These are phyloP conservation scores for Enteromius radiatus DNA, from an alignment of 2,797 vertebrate genomes.

Conservation along the genomic window DNA sequence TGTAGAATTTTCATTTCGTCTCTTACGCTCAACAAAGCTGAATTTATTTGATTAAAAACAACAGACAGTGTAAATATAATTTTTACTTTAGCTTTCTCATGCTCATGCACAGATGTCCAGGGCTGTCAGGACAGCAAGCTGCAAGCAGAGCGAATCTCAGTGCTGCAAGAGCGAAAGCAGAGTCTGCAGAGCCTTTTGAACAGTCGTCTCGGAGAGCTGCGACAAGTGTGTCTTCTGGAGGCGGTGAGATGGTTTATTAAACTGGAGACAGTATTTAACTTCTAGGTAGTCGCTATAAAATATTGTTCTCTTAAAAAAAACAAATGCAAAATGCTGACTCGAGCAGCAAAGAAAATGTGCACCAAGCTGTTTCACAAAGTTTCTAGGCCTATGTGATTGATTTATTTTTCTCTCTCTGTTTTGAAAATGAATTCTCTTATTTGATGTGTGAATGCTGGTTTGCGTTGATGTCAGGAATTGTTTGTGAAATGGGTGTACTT, in stretches of 20 bases:
- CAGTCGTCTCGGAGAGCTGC: conserved; percentile 84
- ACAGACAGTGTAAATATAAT: background rate
- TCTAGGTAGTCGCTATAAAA: background rate
- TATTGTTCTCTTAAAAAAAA: background rate
- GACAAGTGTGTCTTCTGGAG: conserved; percentile 86
- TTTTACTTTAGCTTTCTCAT: background rate
- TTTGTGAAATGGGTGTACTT: background rate
- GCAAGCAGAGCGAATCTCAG: conserved; percentile 80
- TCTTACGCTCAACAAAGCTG: background rate
- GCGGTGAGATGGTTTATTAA: conserved; percentile 72
- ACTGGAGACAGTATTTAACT: conserved; percentile 3
- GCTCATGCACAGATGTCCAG: conserved; percentile 71
- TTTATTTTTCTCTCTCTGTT: background rate
- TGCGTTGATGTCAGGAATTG: background rate
- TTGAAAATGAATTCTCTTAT: background rate
- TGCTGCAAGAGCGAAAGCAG: conserved; percentile 84
- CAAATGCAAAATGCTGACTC: conserved; percentile 9
- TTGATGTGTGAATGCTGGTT: background rate
- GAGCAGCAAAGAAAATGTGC: background rate
- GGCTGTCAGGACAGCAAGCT: conserved; percentile 78
- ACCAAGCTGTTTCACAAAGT: background rate
- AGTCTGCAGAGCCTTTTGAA: conserved; percentile 83
- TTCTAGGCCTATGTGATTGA: background rate
- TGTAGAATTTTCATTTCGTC: background rate
- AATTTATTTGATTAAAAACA: background rate